phyloP scores from a whole-genome alignment of 1,140 invertebrate species.

The Tenebrio molitor region DNA sequence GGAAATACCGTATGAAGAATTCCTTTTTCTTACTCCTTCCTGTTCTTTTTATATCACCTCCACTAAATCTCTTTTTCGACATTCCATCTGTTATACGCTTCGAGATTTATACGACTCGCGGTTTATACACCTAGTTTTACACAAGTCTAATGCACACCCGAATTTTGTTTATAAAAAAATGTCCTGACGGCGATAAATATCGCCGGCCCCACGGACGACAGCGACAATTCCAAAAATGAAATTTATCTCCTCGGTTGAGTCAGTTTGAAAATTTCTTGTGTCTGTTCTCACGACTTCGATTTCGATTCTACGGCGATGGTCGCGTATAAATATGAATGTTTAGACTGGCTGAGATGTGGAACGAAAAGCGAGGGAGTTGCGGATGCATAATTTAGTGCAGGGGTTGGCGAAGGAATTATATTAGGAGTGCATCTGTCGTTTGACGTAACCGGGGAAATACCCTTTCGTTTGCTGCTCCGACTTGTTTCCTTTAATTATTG shows the following conservation, averaged over 20 bases:
- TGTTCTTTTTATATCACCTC: not conserved
- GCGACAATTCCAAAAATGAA: conserved; percentile 6
- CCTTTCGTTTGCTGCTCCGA: not conserved
- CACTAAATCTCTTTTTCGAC: conserved; percentile 29
- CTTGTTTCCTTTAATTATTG: conserved; percentile 33
- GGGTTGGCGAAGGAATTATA: conserved; percentile 1
- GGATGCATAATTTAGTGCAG: not conserved
- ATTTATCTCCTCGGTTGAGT: not conserved
- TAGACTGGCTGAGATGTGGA: not conserved
- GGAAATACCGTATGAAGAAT: conserved; percentile 31
- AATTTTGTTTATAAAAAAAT: too few relatives aligned
- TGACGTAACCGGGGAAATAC: conserved; percentile 7
- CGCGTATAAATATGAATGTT: conserved; percentile 10
- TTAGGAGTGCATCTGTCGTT: conserved; percentile 26
- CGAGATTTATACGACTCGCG: not conserved
- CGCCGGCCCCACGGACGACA: too few relatives aligned
- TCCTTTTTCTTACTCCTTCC: conserved; percentile 25
- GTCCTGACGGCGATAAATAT: too few relatives aligned
- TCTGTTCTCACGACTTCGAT: not conserved
- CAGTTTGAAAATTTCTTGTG: not conserved
- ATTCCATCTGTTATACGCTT: conserved; percentile 17
- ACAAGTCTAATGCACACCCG: too few relatives aligned
- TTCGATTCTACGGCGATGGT: not conserved
- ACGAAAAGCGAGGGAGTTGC: not conserved
- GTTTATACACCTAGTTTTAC: not conserved